A percentile compares a stretch with the other conserved stretches of the same genome.
Conservation (phyloP, 2,888 invertebrate genomes). For the Galerucella nymphaeae region DNA sequence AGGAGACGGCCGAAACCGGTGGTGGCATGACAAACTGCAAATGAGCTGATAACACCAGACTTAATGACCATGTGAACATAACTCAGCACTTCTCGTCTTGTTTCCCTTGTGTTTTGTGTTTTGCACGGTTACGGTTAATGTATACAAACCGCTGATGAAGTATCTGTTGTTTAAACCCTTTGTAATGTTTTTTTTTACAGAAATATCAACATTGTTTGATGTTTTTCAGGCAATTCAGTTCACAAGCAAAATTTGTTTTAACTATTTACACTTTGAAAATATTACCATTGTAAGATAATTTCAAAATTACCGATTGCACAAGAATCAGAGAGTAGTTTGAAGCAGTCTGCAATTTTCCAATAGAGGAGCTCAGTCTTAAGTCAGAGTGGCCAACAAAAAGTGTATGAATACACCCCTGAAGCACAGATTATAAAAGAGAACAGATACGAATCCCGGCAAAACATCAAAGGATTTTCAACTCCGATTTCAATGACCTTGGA, state of each 20-base stretch:
- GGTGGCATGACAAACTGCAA: conserved; percentile 41
- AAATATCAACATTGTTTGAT: background rate
- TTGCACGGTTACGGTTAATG: conserved; percentile 1
- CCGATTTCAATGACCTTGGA: too few species aligned
- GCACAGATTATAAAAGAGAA: too few species aligned
- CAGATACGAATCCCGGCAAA: too few species aligned
- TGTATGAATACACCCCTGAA: too few species aligned
- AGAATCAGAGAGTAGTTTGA: too few species aligned
- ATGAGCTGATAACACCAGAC: conserved; percentile 42
- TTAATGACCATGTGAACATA: conserved; percentile 39
- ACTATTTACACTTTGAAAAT: too few species aligned
- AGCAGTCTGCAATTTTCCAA: too few species aligned
- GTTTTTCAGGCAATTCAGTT: background rate
- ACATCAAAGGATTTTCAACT: too few species aligned
- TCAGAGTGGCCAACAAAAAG: too few species aligned
- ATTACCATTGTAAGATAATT: too few species aligned
- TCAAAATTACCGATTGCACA: too few species aligned
- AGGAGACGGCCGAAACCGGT: conserved; percentile 23
- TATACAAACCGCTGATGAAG: conserved; percentile 6
- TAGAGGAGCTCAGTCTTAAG: too few species aligned
- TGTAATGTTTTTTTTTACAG: background rate
- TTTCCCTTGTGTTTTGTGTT: conserved; percentile 26
- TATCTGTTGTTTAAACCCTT: conserved; percentile 14
- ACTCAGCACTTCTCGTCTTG: conserved; percentile 31
- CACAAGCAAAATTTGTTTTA: background rate